Base-by-base conservation (phyloP, 2,888 invertebrate species). In the Noctua comes region DNA sequence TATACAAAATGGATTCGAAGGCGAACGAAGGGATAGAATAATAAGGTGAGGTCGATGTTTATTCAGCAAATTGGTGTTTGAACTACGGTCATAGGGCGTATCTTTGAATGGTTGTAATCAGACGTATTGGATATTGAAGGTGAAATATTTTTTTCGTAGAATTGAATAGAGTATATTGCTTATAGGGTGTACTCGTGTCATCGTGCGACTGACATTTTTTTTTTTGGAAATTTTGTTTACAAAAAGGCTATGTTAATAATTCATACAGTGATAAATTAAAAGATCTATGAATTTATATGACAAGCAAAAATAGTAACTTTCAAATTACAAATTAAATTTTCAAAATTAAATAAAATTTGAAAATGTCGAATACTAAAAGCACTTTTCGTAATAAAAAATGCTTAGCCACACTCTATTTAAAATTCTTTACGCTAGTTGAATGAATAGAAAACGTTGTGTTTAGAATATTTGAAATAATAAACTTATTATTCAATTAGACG, bases 11-110 rank as follows among this genome's bases (percentile, higher is more conserved):
- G 99, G 99, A 82, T 99, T 99, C 94, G 99, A 99, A 93, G 98
- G 98, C 84, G 99, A 99, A 90, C 97, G 99, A 79, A 97, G 99
- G 88, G 99, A 99, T 95, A 98, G 98, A 96, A 98, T 99, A 94
- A 98, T 98, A 95, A 97, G 97, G 97, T 97, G 84, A 88, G 95
- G 90, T 91, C 90, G 88, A 93, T 96, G 95, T 95, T 96, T 96
- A 93, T 94, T 93, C 91, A 94, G 92, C 91, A 94, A 95, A 96
- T 95, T 95, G 94, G 91, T 94, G 91, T 95, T 95, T 93, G 91
- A 91, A 90, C 91, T 91, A 85, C 88, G 86, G 88, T 88, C 88
- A 90, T 89, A 85, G 82, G 85, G 85, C 65, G 78, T 83, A 88
- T 90, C 86, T 89, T 90, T 90, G 88, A 92, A 93, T 91, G 90